phyloP scores from a whole-genome alignment of 2,797 vertebrate genomes.

The Falco biarmicus region DNA sequence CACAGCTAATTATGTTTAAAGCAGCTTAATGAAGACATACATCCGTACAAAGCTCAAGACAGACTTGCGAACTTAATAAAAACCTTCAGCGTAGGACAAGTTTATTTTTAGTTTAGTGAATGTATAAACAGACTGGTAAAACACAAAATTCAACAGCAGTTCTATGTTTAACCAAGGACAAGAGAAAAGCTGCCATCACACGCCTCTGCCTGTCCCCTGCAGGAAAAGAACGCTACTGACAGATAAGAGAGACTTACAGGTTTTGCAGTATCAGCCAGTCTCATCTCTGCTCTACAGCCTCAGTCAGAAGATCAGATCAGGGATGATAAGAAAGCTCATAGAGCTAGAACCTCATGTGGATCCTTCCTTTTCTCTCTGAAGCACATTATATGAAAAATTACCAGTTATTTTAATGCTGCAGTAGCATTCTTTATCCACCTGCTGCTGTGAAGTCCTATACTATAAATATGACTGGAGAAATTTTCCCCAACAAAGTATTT shows the following conservation, averaged over 20 bases:
- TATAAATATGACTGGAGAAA: neutral
- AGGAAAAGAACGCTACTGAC: neutral
- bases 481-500: neutral
- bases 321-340: neutral
- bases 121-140: neutral
- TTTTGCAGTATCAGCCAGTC: neutral
- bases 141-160: neutral
- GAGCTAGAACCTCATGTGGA: neutral
- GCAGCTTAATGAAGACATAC: neutral
- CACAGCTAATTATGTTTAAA: neutral
- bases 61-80: neutral
- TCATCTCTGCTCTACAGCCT: neutral
- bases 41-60: neutral
- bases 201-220: neutral
- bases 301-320: neutral
- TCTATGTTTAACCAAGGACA: conserved; percentile 38
- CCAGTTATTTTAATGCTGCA: neutral
- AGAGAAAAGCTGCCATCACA: neutral
- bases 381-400: neutral
- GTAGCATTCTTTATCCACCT: neutral
- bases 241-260: neutral
- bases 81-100: neutral
- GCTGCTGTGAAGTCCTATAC: neutral
- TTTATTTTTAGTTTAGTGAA: conserved; percentile 28
- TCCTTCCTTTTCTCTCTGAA: neutral